Evolutionary conservation across 2,797 vertebrate genomes (phyloP).

Genomic region (Mallotus villosus): DNA sequence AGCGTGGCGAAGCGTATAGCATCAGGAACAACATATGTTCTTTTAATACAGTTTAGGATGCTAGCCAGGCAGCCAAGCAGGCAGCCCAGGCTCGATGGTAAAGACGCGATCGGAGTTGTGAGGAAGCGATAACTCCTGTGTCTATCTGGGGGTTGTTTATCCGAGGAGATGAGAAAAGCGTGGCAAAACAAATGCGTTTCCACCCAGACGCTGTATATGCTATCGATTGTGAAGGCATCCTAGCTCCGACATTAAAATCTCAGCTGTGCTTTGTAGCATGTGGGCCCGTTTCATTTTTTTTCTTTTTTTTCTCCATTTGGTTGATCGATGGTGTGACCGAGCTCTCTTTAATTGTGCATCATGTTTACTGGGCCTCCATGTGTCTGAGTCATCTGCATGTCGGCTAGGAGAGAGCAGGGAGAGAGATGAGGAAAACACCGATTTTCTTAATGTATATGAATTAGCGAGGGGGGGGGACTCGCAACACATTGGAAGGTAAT

Average conservation of each 20-base stretch:
- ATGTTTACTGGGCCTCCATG: constrained; percentile 45
- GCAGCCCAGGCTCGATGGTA: background rate
- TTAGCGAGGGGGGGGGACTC: constrained; percentile 34
- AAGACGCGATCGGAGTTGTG: constrained; percentile 29
- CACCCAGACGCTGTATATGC: too few species aligned
- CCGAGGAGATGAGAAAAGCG: too few species aligned
- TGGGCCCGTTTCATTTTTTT: background rate
- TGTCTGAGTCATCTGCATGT: constrained; percentile 38
- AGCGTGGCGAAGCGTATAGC: background rate
- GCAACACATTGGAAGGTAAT: constrained; percentile 65
- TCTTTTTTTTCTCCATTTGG: constrained; percentile 18
- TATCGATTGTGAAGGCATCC: too few species aligned
- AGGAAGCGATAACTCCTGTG: constrained; percentile 29
- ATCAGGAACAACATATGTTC: constrained; percentile 14
- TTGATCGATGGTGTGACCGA: constrained; percentile 43
- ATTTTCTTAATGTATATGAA: constrained; percentile 55
- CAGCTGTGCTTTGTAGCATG: background rate
- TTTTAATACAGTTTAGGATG: constrained; percentile 37
- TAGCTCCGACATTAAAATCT: background rate
- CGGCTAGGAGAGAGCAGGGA: background rate
- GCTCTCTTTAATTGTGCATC: constrained; percentile 50
- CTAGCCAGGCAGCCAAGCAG: constrained; percentile 26
- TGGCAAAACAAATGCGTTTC: too few species aligned
- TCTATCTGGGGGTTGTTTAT: background rate
- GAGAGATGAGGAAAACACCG: background rate